Conservation (phyloP, 2,888 invertebrate genomes). For the Agrotis exclamationis region DNA sequence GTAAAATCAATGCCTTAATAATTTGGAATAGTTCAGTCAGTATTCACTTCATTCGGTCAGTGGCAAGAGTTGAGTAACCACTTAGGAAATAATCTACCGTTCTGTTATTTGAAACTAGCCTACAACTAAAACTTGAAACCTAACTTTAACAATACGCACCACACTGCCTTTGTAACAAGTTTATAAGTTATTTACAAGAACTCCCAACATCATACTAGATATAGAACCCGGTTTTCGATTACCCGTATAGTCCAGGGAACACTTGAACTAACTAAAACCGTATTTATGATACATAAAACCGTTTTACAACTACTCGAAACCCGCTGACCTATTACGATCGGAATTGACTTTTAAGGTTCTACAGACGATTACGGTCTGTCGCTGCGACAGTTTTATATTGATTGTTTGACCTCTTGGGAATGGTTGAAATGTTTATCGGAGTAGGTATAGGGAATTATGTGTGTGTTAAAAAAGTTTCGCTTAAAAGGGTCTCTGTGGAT, state of each 20-base stretch:
- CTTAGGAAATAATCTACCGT: background rate
- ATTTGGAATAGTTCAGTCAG: too few relatives aligned
- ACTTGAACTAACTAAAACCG: constrained; percentile 70
- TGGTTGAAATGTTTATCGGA: constrained; percentile 27
- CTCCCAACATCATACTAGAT: constrained; percentile 20
- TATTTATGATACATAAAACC: constrained; percentile 79
- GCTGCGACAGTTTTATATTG: constrained; percentile 43
- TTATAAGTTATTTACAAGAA: constrained; percentile 42
- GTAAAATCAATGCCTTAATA: too few relatives aligned
- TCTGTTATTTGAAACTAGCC: background rate
- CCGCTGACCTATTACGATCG: constrained; percentile 68
- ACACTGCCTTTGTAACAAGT: constrained; percentile 23
- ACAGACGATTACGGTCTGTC: constrained; percentile 38
- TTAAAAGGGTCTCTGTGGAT: constrained; percentile 23
- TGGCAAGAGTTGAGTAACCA: background rate
- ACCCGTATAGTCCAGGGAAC: constrained; percentile 54
- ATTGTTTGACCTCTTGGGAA: constrained; percentile 36
- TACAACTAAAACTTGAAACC: constrained; percentile 10
- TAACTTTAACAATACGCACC: constrained; percentile 16
- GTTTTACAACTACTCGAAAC: constrained; percentile 70
- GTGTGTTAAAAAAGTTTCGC: constrained; percentile 33
- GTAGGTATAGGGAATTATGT: constrained; percentile 8
- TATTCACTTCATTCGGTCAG: too few relatives aligned
- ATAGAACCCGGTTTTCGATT: constrained; percentile 61
- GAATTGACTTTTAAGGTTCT: constrained; percentile 54